These are phyloP conservation scores for Brachirus orientalis DNA, from an alignment of 2,113 vertebrate species.

Conservation along the genomic window DNA sequence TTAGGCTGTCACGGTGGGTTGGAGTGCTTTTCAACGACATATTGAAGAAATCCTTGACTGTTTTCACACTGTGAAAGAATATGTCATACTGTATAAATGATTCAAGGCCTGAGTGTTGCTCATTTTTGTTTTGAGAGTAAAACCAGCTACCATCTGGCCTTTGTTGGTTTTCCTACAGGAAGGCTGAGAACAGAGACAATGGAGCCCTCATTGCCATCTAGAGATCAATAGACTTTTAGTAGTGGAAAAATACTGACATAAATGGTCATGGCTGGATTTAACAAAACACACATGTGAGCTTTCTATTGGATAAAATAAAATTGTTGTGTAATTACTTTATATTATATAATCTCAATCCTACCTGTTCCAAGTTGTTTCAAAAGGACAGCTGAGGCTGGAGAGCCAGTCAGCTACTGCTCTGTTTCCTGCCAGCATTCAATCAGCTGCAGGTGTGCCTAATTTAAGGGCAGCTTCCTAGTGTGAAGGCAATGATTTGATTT, in stretches of 20 bases:
- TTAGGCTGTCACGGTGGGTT: conserved; percentile 21
- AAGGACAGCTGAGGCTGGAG: background rate
- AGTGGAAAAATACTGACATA: background rate
- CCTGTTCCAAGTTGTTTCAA: background rate
- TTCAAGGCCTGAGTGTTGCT: background rate
- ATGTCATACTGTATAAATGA: background rate
- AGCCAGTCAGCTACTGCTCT: conserved; percentile 44
- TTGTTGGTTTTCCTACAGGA: background rate
- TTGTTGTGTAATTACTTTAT: background rate
- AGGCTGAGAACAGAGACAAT: background rate
- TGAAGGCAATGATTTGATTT: background rate
- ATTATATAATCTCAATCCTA: background rate
- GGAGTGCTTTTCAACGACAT: conserved; percentile 15
- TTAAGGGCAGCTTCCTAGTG: conserved; percentile 25
- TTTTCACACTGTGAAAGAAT: background rate
- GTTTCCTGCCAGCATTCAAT: conserved; percentile 6
- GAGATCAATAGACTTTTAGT: background rate
- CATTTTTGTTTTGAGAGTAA: background rate
- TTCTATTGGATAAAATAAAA: background rate
- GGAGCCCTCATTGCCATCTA: background rate
- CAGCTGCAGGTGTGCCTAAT: conserved; percentile 32
- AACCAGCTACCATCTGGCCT: background rate
- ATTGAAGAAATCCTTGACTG: background rate
- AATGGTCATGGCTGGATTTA: background rate
- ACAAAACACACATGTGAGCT: background rate